Base-by-base conservation (phyloP, 2,113 vertebrate genomes). In the Macquaria australasica region DNA sequence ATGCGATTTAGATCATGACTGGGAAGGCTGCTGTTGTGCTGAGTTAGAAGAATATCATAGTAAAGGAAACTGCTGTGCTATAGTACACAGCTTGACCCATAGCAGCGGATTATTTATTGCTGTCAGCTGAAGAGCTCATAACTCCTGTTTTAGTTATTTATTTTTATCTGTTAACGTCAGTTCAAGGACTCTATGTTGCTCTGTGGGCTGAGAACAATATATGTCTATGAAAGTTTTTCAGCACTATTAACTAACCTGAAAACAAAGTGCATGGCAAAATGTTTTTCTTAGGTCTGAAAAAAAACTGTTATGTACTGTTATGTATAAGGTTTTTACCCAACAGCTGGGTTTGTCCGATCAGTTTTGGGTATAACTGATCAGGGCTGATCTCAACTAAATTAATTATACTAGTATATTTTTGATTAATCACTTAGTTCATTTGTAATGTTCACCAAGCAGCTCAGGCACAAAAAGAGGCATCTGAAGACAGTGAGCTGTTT, bases 101-200 rank as follows among this genome's bases (percentile, higher is more conserved):
- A 53, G 81, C 83, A 37, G 72, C 1, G 66, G 64, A 85, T 88
- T 90, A 91, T 91, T 91, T 90, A 92, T 87, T 81, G 84, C 87
- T 88, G 87, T 88, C 90, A 77, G 68, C 78, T 90, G 87, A 79
- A 85, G 87, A 73, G 41, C 82, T 66, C 87, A 74, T 85, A 87
- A 84, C 77, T 89, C 66, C 73, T 66, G 51, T 69, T 90, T 86
- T 73, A 66, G 56, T 87, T 66, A 83, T 89, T 91, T 87, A 78
- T 78, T 87, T 91, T 74, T 86, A 88, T 89, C 75, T 82, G 69
- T 85, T 85, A 79, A 73, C 55, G 11, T 85, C 76, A 41, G 77
- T 83, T 90, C 83, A 85, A 89, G 87, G 88, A 87, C 81, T 84
- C 39, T 20, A 20, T 75, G 72, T 56, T 34, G 10, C 59, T 58